These are phyloP conservation scores for Todus mexicanus DNA, from an alignment of 2,797 vertebrate genomes.

Conservation along the genomic window DNA sequence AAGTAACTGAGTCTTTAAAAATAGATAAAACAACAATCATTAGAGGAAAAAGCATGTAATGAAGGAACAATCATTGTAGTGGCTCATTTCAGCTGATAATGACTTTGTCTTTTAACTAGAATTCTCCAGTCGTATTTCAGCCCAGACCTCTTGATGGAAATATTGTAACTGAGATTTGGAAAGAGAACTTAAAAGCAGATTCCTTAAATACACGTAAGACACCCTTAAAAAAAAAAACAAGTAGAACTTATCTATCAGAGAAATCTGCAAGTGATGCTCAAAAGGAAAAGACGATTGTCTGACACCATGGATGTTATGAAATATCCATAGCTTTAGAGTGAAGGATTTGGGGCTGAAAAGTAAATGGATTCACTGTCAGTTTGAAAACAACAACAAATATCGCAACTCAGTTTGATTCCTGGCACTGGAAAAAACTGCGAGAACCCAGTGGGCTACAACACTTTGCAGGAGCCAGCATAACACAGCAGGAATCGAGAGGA, in stretches of 20 bases:
- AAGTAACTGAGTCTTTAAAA: neutral
- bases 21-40: neutral
- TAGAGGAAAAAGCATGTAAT: neutral
- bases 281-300: neutral
- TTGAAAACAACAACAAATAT: constrained; percentile 1
- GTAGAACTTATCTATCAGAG: neutral
- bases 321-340: neutral
- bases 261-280: neutral
- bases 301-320: neutral
- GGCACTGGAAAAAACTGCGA: neutral
- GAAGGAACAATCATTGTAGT: neutral
- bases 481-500: neutral
- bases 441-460: neutral
- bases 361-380: neutral
- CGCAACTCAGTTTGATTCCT: constrained; percentile 7
- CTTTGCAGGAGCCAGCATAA: neutral
- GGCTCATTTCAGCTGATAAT: neutral
- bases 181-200: neutral
- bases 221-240: neutral
- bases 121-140: neutral
- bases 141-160: neutral
- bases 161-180: neutral
- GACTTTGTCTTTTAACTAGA: neutral
- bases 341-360: neutral
- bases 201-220: neutral